phyloP scores from a whole-genome alignment of 2,888 invertebrate species.

The Bruchidius siliquastri region DNA sequence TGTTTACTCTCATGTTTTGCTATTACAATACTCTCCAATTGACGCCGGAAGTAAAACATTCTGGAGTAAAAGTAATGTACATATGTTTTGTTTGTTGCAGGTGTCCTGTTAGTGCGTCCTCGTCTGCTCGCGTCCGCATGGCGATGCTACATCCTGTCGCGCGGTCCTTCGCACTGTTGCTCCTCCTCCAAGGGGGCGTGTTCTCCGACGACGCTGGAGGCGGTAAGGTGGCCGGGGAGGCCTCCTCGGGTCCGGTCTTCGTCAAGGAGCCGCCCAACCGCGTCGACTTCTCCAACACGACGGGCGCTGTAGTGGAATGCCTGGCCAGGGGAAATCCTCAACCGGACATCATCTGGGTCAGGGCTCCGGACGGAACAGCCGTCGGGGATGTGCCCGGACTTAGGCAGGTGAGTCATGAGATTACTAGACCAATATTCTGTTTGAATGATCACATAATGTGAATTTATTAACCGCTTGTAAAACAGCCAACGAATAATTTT shows the following conservation, averaged over 20 bases:
- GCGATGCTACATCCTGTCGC: not conserved
- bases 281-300: conserved; percentile 91
- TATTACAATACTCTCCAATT: too few species aligned
- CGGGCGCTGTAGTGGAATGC: conserved; percentile 89
- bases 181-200: not conserved
- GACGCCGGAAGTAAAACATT: too few species aligned
- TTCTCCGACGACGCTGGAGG: not conserved
- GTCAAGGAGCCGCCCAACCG: conserved; percentile 87
- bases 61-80: too few species aligned
- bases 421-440: too few species aligned
- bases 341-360: conserved; percentile 90
- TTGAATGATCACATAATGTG: too few species aligned
- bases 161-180: not conserved
- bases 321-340: conserved; percentile 85
- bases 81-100: not conserved
- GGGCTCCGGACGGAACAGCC: conserved; percentile 77
- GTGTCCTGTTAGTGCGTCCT: not conserved
- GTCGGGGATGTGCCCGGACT: conserved; percentile 81
- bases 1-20: too few species aligned
- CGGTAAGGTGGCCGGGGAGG: conserved; percentile 9
- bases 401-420: too few species aligned
- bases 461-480: too few species aligned
- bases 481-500: too few species aligned
- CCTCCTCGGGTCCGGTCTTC: conserved; percentile 73
- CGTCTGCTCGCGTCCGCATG: not conserved